Evolutionary conservation across 2,113 vertebrate genomes (phyloP).

Genomic region (Halichoerus grypus): DNA sequence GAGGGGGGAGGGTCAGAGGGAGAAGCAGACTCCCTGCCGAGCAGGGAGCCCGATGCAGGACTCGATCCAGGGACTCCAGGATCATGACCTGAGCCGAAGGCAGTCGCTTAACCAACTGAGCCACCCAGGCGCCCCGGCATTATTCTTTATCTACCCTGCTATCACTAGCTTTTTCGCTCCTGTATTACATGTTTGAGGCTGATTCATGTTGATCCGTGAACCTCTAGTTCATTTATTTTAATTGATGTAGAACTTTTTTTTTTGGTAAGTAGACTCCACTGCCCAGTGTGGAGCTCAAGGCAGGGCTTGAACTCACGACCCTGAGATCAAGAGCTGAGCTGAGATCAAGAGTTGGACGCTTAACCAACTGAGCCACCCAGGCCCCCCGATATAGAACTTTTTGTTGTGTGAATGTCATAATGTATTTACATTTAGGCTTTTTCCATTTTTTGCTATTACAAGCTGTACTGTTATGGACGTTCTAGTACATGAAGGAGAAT

Average conservation of each 20-base stretch:
- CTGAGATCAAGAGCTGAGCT: neutral
- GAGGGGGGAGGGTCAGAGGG: too few relatives aligned
- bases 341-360: neutral
- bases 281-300: neutral
- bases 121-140: neutral
- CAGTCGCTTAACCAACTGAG: too few relatives aligned
- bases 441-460: neutral
- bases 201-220: neutral
- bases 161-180: neutral
- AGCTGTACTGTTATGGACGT: neutral
- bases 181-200: neutral
- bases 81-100: too few relatives aligned
- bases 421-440: neutral
- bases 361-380: neutral
- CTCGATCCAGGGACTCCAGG: too few relatives aligned
- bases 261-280: neutral
- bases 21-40: too few relatives aligned
- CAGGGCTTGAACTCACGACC: neutral
- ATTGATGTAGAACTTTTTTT: neutral
- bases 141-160: neutral
- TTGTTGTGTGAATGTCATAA: neutral
- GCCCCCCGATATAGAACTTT: neutral
- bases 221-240: neutral
- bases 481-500: neutral
- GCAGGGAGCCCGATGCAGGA: too few relatives aligned